Evolutionary conservation across 2,888 invertebrate genomes (phyloP).

Genomic region (Eustalomyia histrio): DNA sequence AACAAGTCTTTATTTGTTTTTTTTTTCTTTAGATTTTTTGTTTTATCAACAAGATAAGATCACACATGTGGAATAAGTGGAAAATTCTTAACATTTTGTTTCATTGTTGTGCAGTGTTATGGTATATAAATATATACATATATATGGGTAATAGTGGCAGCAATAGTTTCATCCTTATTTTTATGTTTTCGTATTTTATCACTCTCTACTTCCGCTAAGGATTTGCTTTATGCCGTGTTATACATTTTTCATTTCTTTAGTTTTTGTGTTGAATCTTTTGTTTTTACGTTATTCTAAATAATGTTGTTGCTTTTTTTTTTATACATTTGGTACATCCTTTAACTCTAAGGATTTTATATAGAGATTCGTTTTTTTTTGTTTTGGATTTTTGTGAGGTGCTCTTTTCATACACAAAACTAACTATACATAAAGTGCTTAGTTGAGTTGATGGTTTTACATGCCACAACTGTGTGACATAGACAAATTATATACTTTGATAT

Average conservation of each 20-base stretch:
- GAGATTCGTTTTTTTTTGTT: constrained; percentile 37
- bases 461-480: constrained; percentile 58
- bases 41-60: constrained; percentile 48
- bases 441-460: constrained; percentile 53
- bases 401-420: constrained; percentile 27
- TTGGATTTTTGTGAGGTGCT: constrained; percentile 36
- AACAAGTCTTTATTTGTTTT: not conserved
- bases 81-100: constrained; percentile 54
- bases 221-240: constrained; percentile 63
- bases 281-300: constrained; percentile 33
- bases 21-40: too few species aligned
- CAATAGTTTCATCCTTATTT: constrained; percentile 22
- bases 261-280: constrained; percentile 35
- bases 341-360: constrained; percentile 45
- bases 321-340: constrained; percentile 44
- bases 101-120: constrained; percentile 21
- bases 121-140: not conserved
- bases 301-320: constrained; percentile 37
- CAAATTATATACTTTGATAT: constrained; percentile 61
- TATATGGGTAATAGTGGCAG: constrained; percentile 25
- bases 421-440: constrained; percentile 37
- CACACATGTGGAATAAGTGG: constrained; percentile 63
- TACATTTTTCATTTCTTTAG: constrained; percentile 59
- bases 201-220: constrained; percentile 55
- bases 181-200: constrained; percentile 28